These are phyloP conservation scores for Lutjanus argentimaculatus DNA, from an alignment of 2,797 vertebrate species.

Conservation along the genomic window DNA sequence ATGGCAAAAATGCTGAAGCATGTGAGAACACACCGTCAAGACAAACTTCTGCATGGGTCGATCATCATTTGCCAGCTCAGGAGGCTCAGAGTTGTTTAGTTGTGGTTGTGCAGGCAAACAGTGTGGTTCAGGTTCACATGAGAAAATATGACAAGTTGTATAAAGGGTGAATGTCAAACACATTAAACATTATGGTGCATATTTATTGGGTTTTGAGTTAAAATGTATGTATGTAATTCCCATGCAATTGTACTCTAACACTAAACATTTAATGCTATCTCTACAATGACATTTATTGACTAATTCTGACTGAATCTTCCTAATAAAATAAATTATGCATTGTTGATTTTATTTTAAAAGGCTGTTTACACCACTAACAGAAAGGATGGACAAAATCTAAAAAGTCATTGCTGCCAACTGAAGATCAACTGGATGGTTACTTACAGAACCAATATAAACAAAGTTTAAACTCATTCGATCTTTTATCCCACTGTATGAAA, in stretches of 20 bases:
- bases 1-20: background rate
- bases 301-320: no score
- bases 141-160: background rate
- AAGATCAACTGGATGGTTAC: no score
- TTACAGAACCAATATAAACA: no score
- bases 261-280: no score
- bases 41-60: background rate
- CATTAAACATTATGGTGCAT: background rate
- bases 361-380: no score
- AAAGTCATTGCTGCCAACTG: no score
- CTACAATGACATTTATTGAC: no score
- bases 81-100: background rate
- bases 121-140: conserved; percentile 13
- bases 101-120: background rate
- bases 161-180: background rate
- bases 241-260: background rate
- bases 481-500: no score
- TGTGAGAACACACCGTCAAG: conserved; percentile 20
- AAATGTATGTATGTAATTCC: background rate
- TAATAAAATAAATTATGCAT: no score
- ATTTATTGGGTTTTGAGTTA: background rate
- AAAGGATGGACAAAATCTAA: no score
- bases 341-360: no score
- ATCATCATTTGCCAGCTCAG: background rate
- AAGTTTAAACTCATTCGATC: no score